Conservation (phyloP, 2,797 vertebrate species). For the Acanthiza pusilla region DNA sequence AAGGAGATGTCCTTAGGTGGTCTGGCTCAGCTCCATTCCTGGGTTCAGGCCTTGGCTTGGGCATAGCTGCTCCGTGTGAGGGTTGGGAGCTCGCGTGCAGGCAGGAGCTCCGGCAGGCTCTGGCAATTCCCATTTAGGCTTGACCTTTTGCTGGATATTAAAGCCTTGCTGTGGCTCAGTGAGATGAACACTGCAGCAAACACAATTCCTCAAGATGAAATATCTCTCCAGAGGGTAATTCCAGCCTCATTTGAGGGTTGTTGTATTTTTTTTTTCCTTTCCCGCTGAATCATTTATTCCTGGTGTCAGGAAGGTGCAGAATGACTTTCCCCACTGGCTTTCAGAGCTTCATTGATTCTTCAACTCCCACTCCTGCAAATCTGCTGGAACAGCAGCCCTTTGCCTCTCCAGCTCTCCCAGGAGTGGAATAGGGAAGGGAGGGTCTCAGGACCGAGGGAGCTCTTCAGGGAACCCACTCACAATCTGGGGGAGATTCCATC, state of each 20-base stretch:
- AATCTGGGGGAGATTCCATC: background rate
- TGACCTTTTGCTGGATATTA: conserved; percentile 55
- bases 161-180: conserved; percentile 36
- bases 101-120: background rate
- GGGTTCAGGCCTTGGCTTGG: background rate
- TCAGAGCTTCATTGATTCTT: conserved; percentile 68
- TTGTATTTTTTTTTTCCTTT: conserved; percentile 33
- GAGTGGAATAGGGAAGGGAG: background rate
- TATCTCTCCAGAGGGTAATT: conserved; percentile 68
- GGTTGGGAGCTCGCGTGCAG: background rate
- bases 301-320: conserved; percentile 69
- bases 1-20: rapidly evolving
- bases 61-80: rapidly evolving
- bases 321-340: conserved; percentile 58
- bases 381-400: conserved; percentile 63
- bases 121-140: conserved; percentile 18
- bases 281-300: conserved; percentile 68
- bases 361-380: conserved; percentile 53
- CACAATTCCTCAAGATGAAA: conserved; percentile 68
- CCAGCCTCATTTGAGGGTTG: conserved; percentile 57
- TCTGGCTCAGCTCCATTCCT: background rate
- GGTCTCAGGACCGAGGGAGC: background rate
- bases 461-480: background rate
- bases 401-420: conserved; percentile 9
- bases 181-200: conserved; percentile 53